phyloP scores from a whole-genome alignment of 2,797 vertebrate species.

The Rhinogobio ventralis region DNA sequence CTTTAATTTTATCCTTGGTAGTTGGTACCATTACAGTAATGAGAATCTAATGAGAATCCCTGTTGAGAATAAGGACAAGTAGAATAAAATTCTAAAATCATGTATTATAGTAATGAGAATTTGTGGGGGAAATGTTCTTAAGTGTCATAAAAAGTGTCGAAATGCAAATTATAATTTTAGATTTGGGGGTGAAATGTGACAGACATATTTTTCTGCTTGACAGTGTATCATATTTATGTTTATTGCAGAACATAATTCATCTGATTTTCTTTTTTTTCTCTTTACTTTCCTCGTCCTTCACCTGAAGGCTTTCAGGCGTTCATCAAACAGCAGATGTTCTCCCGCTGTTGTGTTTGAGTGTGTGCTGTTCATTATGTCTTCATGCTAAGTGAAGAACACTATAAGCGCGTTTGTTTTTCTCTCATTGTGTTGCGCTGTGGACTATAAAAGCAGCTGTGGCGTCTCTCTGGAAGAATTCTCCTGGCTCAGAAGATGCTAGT shows the following conservation, averaged over 20 bases:
- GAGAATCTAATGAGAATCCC: too few species aligned
- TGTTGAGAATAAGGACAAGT: not conserved
- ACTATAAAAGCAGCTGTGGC: conserved; percentile 37
- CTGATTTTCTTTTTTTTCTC: not conserved
- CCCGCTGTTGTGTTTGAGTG: not conserved
- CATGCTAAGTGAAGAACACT: not conserved
- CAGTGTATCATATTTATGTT: not conserved
- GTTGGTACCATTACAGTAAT: not conserved
- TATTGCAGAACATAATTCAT: not conserved
- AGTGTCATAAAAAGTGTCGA: not conserved
- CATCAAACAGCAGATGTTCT: not conserved
- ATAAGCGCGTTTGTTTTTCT: conserved; percentile 16
- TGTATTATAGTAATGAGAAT: not conserved
- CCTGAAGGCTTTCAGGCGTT: conserved; percentile 13
- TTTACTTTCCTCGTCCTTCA: not conserved
- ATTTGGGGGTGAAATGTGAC: not conserved
- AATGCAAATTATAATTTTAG: not conserved
- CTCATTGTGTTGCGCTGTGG: not conserved
- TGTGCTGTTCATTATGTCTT: not conserved
- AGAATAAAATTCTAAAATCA: not conserved
- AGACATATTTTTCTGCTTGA: not conserved
- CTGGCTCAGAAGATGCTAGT: not conserved
- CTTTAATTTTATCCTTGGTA: not conserved
- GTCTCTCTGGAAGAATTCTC: conserved; percentile 12
- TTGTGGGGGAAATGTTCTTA: not conserved